Percentiles rank a stretch among this genome's conserved stretches.
These are phyloP conservation scores for Holotrichia oblita DNA, from an alignment of 1,140 invertebrate genomes.

Conservation along the genomic window DNA sequence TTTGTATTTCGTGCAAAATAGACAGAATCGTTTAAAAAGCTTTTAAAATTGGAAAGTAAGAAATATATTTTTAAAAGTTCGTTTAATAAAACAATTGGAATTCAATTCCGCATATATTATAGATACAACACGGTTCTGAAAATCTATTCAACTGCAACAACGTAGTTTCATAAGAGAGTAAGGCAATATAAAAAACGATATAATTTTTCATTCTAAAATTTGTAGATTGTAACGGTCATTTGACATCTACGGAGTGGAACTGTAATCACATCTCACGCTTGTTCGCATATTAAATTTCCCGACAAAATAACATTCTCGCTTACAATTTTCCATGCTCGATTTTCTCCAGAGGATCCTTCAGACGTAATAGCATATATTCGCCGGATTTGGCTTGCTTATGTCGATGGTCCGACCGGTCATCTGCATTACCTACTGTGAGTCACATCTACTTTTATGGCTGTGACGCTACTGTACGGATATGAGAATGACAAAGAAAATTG, in stretches of 20 bases:
- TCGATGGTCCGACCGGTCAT: neutral
- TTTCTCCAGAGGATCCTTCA: neutral
- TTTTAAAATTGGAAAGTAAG: neutral
- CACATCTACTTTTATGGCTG: slow-evolving; percentile 6
- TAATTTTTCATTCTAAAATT: neutral
- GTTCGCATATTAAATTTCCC: slow-evolving; percentile 16
- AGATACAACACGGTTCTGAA: neutral
- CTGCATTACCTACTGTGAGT: neutral
- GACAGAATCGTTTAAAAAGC: neutral
- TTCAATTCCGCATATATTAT: neutral
- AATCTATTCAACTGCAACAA: neutral
- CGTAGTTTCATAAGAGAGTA: neutral
- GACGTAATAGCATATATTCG: neutral
- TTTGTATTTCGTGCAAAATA: neutral
- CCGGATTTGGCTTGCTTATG: neutral
- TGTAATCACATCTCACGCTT: slow-evolving; percentile 2
- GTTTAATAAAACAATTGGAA: neutral
- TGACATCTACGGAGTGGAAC: neutral
- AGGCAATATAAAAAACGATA: neutral
- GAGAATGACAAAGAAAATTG: neutral
- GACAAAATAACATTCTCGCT: slow-evolving; percentile 10
- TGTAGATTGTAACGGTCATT: neutral
- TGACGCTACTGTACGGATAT: neutral
- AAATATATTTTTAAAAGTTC: neutral
- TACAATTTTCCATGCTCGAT: neutral